Percentiles rank a stretch among this genome's conserved stretches.
phyloP scores from a whole-genome alignment of 2,797 vertebrate genomes.

The Gouania willdenowi region DNA sequence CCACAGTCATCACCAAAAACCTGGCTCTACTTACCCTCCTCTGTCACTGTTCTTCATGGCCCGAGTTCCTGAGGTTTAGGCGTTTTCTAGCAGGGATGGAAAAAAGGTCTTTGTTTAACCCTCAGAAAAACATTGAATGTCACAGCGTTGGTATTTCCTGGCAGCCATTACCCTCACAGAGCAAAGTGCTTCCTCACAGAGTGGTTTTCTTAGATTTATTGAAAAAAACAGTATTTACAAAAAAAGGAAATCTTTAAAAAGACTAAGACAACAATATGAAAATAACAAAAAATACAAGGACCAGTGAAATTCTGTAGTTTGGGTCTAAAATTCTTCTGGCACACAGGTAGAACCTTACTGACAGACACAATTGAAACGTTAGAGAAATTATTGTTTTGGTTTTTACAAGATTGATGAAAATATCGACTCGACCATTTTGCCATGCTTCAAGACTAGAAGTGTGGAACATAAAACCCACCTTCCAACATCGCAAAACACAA shows the following conservation, averaged over 20 bases:
- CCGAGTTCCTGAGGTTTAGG: conserved; percentile 27
- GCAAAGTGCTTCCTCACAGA: background rate
- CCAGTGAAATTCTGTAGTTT: background rate
- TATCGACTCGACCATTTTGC: too few relatives aligned
- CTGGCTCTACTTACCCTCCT: conserved; percentile 25
- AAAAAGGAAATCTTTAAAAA: conserved; percentile 7
- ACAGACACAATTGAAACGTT: too few relatives aligned
- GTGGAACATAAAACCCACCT: too few relatives aligned
- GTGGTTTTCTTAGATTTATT: conserved; percentile 48
- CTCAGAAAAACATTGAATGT: conserved; percentile 3
- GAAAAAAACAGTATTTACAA: conserved; percentile 40
- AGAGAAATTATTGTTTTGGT: too few relatives aligned
- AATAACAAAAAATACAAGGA: conserved; percentile 25
- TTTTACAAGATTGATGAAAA: background rate
- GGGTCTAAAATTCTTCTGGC: too few relatives aligned
- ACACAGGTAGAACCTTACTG: too few relatives aligned
- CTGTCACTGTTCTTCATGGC: conserved; percentile 19
- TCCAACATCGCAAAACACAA: too few relatives aligned
- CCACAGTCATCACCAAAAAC: conserved; percentile 18
- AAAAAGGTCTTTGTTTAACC: conserved; percentile 7
- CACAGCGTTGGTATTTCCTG: background rate
- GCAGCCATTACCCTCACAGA: background rate
- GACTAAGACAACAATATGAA: conserved; percentile 8
- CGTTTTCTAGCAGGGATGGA: conserved; percentile 9
- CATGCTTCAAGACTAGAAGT: too few relatives aligned